Conservation (phyloP, 2,113 vertebrate genomes). For the Castor canadensis region DNA sequence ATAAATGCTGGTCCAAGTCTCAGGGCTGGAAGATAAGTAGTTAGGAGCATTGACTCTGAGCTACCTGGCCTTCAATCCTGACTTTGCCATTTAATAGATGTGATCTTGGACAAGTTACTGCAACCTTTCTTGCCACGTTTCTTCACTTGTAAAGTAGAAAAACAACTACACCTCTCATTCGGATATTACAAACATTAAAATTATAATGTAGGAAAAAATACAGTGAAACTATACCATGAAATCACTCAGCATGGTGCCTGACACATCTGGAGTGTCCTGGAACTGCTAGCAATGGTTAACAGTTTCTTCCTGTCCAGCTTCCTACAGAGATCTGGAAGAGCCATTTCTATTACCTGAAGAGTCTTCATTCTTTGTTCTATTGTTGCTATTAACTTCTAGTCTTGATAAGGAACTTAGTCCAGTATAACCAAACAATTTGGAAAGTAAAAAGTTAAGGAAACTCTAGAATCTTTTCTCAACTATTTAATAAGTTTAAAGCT, state of each 20-base stretch:
- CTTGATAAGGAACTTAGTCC: not conserved
- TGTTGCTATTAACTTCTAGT: not conserved
- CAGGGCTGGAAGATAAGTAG: no score
- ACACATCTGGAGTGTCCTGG: not conserved
- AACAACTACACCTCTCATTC: not conserved
- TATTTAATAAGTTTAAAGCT: not conserved
- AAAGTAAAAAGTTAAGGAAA: constrained; percentile 12
- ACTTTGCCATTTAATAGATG: not conserved
- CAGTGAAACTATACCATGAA: not conserved
- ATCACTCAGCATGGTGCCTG: not conserved
- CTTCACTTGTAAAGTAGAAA: not conserved
- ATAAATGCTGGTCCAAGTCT: not conserved
- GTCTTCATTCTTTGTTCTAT: not conserved
- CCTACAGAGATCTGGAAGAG: not conserved
- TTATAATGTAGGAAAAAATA: not conserved
- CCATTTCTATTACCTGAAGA: not conserved
- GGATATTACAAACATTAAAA: not conserved
- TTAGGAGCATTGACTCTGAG: not conserved
- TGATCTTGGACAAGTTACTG: not conserved
- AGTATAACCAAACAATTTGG: not conserved
- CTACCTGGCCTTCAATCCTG: not conserved
- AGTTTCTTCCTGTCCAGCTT: not conserved
- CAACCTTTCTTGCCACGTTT: not conserved
- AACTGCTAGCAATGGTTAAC: not conserved
- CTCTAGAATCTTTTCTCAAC: not conserved